These are phyloP conservation scores for Polypterus senegalus DNA, from an alignment of 2,113 vertebrate genomes.

Conservation along the genomic window DNA sequence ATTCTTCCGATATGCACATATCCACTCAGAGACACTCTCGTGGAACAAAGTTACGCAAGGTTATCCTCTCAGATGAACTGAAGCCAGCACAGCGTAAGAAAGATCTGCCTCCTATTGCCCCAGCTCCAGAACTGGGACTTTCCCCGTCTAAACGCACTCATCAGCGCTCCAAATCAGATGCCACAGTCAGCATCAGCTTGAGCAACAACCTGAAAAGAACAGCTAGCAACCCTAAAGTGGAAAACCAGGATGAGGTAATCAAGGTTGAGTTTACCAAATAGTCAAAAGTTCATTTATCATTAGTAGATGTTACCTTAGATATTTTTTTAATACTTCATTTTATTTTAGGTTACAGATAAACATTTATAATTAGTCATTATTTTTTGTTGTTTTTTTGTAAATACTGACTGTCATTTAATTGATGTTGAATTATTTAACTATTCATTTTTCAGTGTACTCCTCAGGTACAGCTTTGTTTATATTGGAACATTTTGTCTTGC, in stretches of 20 bases:
- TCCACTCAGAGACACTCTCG: constrained; percentile 86
- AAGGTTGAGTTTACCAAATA: too few species aligned
- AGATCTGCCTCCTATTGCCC: constrained; percentile 38
- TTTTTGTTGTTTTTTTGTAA: too few species aligned
- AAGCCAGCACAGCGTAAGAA: constrained; percentile 63
- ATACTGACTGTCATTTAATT: too few species aligned
- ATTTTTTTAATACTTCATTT: neutral
- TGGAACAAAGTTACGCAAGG: constrained; percentile 76
- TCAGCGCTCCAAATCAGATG: constrained; percentile 92
- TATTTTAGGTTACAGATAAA: too few species aligned
- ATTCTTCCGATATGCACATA: constrained; percentile 95
- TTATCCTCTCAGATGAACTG: constrained; percentile 88
- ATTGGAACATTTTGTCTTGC: too few species aligned
- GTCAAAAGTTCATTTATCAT: neutral
- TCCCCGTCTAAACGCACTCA: constrained; percentile 92
- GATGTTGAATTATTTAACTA: too few species aligned
- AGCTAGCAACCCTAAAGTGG: constrained; percentile 91
- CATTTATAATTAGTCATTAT: neutral
- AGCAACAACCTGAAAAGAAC: constrained; percentile 90
- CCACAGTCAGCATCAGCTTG: constrained; percentile 77
- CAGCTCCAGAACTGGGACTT: constrained; percentile 47
- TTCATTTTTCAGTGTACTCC: too few species aligned
- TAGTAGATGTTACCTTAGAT: too few species aligned
- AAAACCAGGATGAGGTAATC: constrained; percentile 81
- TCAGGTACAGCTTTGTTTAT: too few species aligned